Conservation (phyloP, 2,797 vertebrate genomes). For the Oreochromis grahami region DNA sequence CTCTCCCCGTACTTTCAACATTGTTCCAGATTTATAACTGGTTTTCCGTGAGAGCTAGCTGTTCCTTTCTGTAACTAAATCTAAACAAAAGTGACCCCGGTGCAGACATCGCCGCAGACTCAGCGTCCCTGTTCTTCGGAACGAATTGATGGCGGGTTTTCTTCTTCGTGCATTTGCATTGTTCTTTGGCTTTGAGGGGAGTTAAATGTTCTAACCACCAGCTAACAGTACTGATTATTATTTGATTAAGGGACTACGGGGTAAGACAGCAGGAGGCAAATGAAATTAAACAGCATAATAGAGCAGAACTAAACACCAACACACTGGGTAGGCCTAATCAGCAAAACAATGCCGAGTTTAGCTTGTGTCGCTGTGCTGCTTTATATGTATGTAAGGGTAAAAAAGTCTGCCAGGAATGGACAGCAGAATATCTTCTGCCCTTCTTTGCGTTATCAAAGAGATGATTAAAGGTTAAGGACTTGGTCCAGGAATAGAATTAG, state of each 20-base stretch:
- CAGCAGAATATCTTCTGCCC: neutral
- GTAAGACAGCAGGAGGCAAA: conserved; percentile 28
- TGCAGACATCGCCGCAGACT: neutral
- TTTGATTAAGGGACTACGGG: conserved; percentile 46
- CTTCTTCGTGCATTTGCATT: conserved; percentile 11
- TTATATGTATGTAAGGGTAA: neutral
- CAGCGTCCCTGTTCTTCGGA: neutral
- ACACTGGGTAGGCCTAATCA: conserved; percentile 13
- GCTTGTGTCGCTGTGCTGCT: neutral
- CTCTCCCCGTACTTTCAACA: neutral
- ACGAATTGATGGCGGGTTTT: neutral
- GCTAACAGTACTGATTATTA: conserved; percentile 50
- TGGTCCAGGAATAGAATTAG: neutral
- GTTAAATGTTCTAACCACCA: conserved; percentile 43
- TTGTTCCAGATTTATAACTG: neutral
- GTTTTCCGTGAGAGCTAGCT: neutral
- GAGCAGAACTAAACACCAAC: conserved; percentile 60
- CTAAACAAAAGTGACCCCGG: neutral
- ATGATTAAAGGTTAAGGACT: neutral
- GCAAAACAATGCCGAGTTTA: neutral
- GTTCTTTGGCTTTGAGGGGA: conserved; percentile 19
- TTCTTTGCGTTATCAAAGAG: neutral
- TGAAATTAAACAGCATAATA: conserved; percentile 58
- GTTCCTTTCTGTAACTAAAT: neutral
- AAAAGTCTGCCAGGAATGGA: neutral